These are phyloP conservation scores for Notoglanidium macrostoma DNA, from an alignment of 2,797 vertebrate genomes.

Conservation along the genomic window DNA sequence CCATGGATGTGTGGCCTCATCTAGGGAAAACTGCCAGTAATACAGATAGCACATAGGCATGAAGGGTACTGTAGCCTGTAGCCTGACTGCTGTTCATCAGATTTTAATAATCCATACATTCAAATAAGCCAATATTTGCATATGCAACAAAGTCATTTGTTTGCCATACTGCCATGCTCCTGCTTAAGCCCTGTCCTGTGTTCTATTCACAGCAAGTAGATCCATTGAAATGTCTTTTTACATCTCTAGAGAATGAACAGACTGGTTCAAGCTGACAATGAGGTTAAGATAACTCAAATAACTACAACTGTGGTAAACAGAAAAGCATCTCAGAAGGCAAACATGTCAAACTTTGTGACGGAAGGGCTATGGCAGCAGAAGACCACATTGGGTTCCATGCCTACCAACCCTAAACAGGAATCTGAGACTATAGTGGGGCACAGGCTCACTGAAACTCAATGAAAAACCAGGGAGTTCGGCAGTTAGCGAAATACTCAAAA, in stretches of 20 bases:
- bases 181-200: neutral
- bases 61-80: neutral
- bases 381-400: neutral
- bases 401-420: neutral
- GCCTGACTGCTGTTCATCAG: neutral
- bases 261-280: neutral
- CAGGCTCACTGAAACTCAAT: neutral
- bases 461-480: neutral
- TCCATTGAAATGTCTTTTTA: neutral
- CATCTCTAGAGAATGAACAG: neutral
- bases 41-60: slow-evolving; percentile 19
- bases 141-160: neutral
- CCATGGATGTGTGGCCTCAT: slow-evolving; percentile 76
- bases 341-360: neutral
- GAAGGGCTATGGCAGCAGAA: neutral
- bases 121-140: neutral
- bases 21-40: slow-evolving; percentile 67
- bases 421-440: neutral
- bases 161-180: neutral
- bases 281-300: neutral
- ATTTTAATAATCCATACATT: neutral
- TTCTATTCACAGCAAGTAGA: neutral
- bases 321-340: neutral
- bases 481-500: neutral
- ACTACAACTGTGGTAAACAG: neutral